Percentiles rank a stretch among this genome's conserved stretches.
phyloP scores from a whole-genome alignment of 2,888 invertebrate genomes.

The Sinotaia quadrata region DNA sequence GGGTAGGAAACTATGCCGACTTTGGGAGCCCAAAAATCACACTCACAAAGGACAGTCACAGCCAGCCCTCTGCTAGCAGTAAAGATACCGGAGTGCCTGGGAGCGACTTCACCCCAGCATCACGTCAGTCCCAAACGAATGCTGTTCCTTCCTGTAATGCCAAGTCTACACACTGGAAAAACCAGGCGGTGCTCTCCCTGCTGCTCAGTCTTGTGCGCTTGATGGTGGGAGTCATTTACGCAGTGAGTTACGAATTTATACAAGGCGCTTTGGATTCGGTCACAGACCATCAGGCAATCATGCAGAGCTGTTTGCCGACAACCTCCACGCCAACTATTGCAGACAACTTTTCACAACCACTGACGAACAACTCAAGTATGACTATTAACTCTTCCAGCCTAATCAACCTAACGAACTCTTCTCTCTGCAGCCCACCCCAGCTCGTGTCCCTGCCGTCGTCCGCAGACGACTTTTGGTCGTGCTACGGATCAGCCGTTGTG shows the following conservation, averaged over 20 bases:
- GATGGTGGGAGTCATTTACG: slow-evolving; percentile 9
- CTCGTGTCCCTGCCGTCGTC: too few species aligned
- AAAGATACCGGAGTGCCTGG: too few species aligned
- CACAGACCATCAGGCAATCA: not conserved
- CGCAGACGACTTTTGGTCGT: not conserved
- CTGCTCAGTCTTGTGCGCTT: slow-evolving; percentile 8
- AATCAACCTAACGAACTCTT: too few species aligned
- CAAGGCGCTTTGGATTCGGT: slow-evolving; percentile 4
- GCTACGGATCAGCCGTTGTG: slow-evolving; percentile 7
- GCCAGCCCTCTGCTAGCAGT: too few species aligned
- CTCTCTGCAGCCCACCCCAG: too few species aligned
- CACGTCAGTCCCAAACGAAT: too few species aligned
- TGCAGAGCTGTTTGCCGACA: not conserved
- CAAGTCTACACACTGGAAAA: not conserved
- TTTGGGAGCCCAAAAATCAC: too few species aligned
- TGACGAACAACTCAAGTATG: too few species aligned
- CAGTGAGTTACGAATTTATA: not conserved
- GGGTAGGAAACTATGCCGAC: slow-evolving; percentile 5
- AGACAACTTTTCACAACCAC: not conserved
- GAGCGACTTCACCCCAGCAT: too few species aligned
- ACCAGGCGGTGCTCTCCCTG: slow-evolving; percentile 5
- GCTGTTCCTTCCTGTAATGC: too few species aligned
- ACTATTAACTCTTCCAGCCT: not conserved
- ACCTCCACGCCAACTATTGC: not conserved
- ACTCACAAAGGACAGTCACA: too few species aligned